Conservation (phyloP, 2,888 invertebrate genomes). For the Acanthosepion pharaonis region DNA sequence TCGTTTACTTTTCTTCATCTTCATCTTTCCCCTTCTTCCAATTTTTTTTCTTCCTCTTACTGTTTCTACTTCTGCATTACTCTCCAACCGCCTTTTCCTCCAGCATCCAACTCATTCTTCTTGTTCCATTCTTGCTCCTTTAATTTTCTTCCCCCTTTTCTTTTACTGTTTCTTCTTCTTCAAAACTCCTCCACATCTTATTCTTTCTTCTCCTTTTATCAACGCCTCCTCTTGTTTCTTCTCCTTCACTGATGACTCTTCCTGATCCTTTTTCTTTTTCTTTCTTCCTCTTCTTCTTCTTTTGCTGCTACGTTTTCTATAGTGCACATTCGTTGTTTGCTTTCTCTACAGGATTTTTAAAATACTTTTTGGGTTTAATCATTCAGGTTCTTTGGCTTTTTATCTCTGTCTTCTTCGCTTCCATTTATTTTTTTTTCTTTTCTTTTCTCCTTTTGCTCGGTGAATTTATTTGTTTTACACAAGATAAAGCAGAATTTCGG, state of each 20-base stretch:
- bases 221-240: background rate
- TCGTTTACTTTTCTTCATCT: background rate
- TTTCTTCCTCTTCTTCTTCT: too few relatives aligned
- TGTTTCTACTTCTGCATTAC: background rate
- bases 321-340: too few relatives aligned
- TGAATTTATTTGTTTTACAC: background rate
- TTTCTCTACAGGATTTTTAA: too few relatives aligned
- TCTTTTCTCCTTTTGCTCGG: too few relatives aligned
- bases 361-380: too few relatives aligned
- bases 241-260: background rate
- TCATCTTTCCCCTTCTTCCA: background rate
- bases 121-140: background rate
- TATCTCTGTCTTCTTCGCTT: too few relatives aligned
- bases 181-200: background rate
- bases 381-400: too few relatives aligned
- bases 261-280: too few relatives aligned
- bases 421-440: too few relatives aligned
- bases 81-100: background rate
- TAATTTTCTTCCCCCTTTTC: background rate
- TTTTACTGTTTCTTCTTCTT: background rate
- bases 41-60: background rate
- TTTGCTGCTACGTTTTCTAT: too few relatives aligned
- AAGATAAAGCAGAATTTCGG: background rate
- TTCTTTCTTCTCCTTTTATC: background rate
- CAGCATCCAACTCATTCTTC: background rate